These are phyloP conservation scores for Coilia nasus DNA, from an alignment of 2,797 vertebrate species.

Conservation along the genomic window DNA sequence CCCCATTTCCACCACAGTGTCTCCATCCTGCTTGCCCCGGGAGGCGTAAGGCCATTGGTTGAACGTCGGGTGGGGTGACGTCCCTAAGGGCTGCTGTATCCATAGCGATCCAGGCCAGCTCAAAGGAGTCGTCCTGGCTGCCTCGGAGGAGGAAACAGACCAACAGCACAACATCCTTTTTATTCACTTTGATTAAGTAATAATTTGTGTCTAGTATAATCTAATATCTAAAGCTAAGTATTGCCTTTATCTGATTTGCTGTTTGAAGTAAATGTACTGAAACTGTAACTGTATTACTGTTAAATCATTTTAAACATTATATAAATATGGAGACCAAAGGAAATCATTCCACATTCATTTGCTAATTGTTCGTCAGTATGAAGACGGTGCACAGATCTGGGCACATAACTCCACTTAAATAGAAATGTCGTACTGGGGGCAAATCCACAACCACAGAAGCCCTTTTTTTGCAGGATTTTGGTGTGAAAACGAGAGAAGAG, in stretches of 20 bases:
- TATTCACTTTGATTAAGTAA: background rate
- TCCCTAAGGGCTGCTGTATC: background rate
- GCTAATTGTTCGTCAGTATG: background rate
- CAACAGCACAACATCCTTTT: conserved; percentile 20
- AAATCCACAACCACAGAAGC: background rate
- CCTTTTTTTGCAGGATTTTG: background rate
- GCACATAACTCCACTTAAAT: background rate
- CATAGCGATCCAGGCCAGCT: background rate
- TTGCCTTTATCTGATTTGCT: no score
- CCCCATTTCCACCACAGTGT: background rate
- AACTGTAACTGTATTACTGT: background rate
- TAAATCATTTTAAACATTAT: background rate
- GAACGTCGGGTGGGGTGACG: background rate
- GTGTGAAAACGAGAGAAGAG: background rate
- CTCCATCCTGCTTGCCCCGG: background rate
- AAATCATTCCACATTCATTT: background rate
- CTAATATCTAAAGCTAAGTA: no score
- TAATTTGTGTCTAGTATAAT: no score
- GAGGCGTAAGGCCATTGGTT: background rate
- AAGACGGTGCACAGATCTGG: background rate
- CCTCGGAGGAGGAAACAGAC: background rate
- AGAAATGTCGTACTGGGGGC: background rate
- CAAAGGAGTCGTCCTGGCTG: background rate
- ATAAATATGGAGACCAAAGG: background rate
- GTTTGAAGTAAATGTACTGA: background rate